These are phyloP conservation scores for Nansenia antarctica DNA, from an alignment of 2,113 vertebrate genomes.

Conservation along the genomic window DNA sequence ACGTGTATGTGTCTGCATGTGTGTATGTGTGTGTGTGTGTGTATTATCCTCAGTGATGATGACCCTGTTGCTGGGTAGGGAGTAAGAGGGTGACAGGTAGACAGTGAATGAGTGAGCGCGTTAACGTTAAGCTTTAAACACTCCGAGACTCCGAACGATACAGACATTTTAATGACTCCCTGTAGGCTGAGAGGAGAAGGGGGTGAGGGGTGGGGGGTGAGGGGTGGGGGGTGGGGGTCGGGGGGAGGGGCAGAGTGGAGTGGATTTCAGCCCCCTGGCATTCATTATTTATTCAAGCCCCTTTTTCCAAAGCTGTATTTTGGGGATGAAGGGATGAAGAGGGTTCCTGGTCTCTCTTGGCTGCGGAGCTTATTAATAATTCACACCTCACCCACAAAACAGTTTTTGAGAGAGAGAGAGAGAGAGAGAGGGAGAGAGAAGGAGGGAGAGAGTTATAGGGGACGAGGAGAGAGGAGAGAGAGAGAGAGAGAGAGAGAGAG, in stretches of 20 bases:
- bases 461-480: background rate
- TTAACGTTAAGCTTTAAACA: conserved; percentile 47
- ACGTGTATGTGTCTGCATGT: no score
- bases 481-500: background rate
- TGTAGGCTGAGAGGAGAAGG: conserved; percentile 35
- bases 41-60: background rate
- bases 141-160: conserved; percentile 49
- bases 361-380: conserved; percentile 59
- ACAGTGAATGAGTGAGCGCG: background rate
- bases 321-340: conserved; percentile 49
- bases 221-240: conserved; percentile 34
- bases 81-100: no score
- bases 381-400: conserved; percentile 36
- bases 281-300: conserved; percentile 36
- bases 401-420: background rate
- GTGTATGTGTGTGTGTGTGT: no score
- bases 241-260: conserved; percentile 44
- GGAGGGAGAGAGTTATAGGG: background rate
- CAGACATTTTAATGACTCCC: conserved; percentile 63
- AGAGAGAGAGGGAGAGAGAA: background rate
- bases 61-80: no score
- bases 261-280: conserved; percentile 40
- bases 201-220: no score
- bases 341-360: conserved; percentile 21
- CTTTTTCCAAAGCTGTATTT: conserved; percentile 35